Percentiles rank a stretch among this genome's conserved stretches.
These are phyloP conservation scores for Nyctibius bracteatus DNA, from an alignment of 2,113 vertebrate genomes.

Conservation along the genomic window DNA sequence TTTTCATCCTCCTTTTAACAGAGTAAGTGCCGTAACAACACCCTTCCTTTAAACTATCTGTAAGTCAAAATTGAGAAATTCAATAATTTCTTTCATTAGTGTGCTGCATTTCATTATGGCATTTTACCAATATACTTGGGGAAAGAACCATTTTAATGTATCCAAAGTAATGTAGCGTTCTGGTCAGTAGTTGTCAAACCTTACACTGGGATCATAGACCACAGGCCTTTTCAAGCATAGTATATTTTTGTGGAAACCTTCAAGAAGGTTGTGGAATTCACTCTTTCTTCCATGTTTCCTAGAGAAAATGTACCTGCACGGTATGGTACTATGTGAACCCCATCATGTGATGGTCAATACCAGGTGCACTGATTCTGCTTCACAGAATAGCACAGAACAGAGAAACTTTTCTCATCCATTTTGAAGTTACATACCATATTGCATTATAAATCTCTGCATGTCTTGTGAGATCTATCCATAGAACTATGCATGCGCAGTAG, in stretches of 20 bases:
- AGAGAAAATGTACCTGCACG: not conserved
- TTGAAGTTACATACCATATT: rapidly evolving
- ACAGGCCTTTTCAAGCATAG: not conserved
- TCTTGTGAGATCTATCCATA: not conserved
- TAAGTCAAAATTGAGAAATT: not conserved
- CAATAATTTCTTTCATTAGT: not conserved
- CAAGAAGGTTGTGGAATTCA: not conserved
- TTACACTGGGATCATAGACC: not conserved
- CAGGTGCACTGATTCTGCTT: not conserved
- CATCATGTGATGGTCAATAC: not conserved
- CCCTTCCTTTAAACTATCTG: not conserved
- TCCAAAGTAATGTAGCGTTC: not conserved
- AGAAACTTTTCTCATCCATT: not conserved
- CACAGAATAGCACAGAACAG: not conserved
- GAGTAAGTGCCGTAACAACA: not conserved
- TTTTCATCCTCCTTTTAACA: not conserved
- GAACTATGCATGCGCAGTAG: not conserved
- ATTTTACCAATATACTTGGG: not conserved
- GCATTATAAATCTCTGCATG: not conserved
- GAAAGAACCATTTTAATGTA: not conserved
- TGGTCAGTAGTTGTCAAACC: not conserved
- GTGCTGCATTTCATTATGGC: not conserved
- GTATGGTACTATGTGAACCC: not conserved
- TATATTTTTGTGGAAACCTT: not conserved
- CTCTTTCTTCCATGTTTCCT: not conserved